Percentiles rank a stretch among this genome's conserved stretches.
These are phyloP conservation scores for Cyanistes caeruleus DNA, from an alignment of 2,113 vertebrate species.

Conservation along the genomic window DNA sequence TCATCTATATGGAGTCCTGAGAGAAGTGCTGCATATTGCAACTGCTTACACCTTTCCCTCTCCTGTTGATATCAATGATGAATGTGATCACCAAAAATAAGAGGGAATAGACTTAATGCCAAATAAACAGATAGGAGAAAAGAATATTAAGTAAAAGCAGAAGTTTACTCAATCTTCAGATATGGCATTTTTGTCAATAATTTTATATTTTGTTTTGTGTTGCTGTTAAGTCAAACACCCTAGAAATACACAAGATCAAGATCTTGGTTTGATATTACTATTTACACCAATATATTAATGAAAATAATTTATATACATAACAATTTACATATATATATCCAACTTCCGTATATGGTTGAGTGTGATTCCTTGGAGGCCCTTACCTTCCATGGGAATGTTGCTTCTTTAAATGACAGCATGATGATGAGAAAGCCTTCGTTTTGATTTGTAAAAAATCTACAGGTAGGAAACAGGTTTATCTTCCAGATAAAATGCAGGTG, in stretches of 20 bases:
- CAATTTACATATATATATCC: neutral
- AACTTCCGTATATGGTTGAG: neutral
- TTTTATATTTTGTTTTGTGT: neutral
- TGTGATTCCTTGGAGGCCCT: neutral
- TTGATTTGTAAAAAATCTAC: neutral
- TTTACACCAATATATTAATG: neutral
- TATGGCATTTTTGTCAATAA: rapidly evolving
- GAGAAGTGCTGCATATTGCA: neutral
- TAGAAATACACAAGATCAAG: neutral
- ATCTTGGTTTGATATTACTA: neutral
- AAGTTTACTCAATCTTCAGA: neutral
- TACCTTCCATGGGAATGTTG: neutral
- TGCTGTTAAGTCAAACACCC: neutral
- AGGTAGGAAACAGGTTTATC: neutral
- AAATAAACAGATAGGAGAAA: neutral
- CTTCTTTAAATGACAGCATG: neutral
- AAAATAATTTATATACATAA: neutral
- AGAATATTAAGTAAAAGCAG: neutral
- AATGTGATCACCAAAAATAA: neutral
- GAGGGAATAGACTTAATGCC: neutral
- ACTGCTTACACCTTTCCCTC: neutral
- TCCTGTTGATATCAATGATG: neutral
- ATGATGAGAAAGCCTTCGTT: neutral
- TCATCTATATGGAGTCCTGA: rapidly evolving
- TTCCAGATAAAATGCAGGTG: neutral